Base-by-base conservation (phyloP, 1,140 invertebrate genomes). In the Drosophila funebris region DNA sequence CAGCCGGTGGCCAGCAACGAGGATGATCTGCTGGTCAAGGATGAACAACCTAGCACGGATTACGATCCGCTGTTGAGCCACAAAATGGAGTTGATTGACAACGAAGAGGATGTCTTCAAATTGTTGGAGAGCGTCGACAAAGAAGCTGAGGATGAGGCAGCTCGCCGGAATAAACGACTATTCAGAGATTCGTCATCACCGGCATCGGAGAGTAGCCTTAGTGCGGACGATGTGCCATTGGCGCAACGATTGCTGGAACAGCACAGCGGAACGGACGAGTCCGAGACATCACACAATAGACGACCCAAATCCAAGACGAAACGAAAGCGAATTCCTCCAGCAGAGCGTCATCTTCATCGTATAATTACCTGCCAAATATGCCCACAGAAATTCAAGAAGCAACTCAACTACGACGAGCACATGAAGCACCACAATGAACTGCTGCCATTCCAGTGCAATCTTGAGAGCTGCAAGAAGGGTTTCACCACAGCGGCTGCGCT, bases 401-500 rank as follows among this genome's bases (percentile, higher is more conserved):
- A 62, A 1, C 43, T 67, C 0, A 82, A 80, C 36, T 91, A 63
- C 37, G 77, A 91, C n/a, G 87, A 91, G 18, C 90, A 91, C 29
- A 91, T 91, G 87, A 90, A 85, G 11, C 76, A 90, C 22, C 90
- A 91, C 31, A 90, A 91, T 20, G 87, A 89, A 4, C 63, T 90
- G 9, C 36, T 91, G 46, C 90, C 90, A 0, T 88, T 75, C 14
- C 90, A 91, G 24, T 91, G 90, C 37, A 39, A 60, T 2, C 70
- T 83, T 4, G 73, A 78, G 7, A 53, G 18, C 6, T 91, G 90
- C 43, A 57, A 60, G 4, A 91, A 90, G 39, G 90, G 90, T 4
- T 91, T 91, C 48, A 91, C 87, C 4, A 91, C 90, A 3, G 72
- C 87, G 8, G 78, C 76, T 7, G 90, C 83, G 5, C 53, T 91